Base-by-base conservation (phyloP, 2,797 vertebrate species). In the Pempheris klunzingeri region DNA sequence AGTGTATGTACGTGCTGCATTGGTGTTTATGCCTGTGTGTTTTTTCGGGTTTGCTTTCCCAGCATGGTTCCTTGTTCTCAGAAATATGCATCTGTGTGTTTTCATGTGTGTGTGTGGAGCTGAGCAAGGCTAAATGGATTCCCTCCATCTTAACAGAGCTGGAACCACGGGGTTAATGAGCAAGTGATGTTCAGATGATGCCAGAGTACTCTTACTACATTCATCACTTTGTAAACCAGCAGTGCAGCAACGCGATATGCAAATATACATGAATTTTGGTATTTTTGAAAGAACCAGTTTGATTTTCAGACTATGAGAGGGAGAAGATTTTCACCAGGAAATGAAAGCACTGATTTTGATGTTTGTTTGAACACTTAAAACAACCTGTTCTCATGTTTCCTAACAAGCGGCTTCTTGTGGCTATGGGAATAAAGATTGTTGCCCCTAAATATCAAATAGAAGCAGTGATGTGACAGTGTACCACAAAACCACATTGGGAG, bases 131-230 rank as follows among this genome's bases (percentile, higher is more conserved):
- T 88, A 57, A 90, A 84, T 78, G 58, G 53, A 84, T 81, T 61
- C 57, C 64, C 59, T 86, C 61, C 75, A 80, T 81, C 77, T 83
- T 74, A 84, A 78, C 77, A 64, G 55, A 68, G 67, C 71, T 60
- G 39, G 44, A 81, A 62, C 57, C 41, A 64, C 2, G 20, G 73
- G 80, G 85, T 80, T 83, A 88, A 87, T 77, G 68, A 75, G 70
- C 18, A 30, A 63, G 58, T 17, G 17, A 36, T 63, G 62, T 61
- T 77, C 39, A 72, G 43, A 73, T 3, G 64, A 72, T 41, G 67
- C 70, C 32, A 38, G 17, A 65, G 53, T 18, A 36, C 50, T 63
- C 49, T 18, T 22, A 81, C 54, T 28, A 30, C 55, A 73, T 84
- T 74, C 61, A 77, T 86, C 78, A 78, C 63, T 39, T 39, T 18